Conservation (phyloP, 1,140 invertebrate species). For the Drosophila oshimai region DNA sequence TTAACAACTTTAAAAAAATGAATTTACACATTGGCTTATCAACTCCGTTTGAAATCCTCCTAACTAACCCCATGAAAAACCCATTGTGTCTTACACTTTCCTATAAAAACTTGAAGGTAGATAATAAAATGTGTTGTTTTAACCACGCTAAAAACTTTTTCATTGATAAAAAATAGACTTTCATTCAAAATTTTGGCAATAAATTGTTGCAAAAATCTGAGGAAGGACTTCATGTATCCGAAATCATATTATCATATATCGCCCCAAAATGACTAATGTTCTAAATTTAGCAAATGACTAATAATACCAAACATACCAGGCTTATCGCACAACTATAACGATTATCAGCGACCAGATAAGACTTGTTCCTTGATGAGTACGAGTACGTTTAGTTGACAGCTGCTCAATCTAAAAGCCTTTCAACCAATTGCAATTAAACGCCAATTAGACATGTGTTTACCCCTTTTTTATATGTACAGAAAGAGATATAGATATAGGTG, state of each 20-base stretch:
- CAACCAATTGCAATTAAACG: conserved; percentile 53
- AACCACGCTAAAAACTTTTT: not conserved
- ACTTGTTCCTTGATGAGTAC: not conserved
- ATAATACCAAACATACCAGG: not conserved
- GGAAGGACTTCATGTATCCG: conserved; percentile 9
- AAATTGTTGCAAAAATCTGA: not conserved
- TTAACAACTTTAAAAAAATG: too few species aligned
- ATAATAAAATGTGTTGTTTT: too few species aligned
- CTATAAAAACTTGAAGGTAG: too few species aligned
- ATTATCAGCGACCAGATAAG: conserved; percentile 33
- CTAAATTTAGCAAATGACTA: conserved; percentile 22
- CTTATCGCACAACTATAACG: conserved; percentile 20
- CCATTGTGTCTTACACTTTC: too few species aligned
- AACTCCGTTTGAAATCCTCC: too few species aligned
- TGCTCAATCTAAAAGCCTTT: conserved; percentile 1
- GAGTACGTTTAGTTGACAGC: conserved; percentile 23
- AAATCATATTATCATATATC: not conserved
- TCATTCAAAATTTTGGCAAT: not conserved
- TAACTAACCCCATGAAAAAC: too few species aligned
- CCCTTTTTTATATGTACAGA: not conserved
- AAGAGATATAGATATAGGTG: conserved; percentile 1
- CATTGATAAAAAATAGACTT: not conserved
- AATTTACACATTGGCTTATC: too few species aligned
- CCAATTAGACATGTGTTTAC: conserved; percentile 51
- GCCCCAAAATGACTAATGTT: not conserved